Base-by-base conservation (phyloP, 1,140 invertebrate genomes). In the Tetragnatha versicolor region DNA sequence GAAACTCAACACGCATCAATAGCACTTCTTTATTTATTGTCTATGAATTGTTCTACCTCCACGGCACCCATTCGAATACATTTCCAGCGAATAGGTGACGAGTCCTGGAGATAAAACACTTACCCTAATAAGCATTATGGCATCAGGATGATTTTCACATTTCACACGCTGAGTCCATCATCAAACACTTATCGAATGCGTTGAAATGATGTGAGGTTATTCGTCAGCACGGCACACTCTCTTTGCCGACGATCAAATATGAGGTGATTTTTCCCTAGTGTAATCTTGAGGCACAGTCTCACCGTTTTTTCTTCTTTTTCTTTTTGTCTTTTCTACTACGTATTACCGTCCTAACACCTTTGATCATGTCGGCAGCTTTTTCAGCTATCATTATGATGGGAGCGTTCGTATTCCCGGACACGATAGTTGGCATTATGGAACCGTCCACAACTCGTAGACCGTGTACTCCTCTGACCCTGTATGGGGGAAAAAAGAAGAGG, bases 311-410 rank as follows among this genome's bases (percentile, higher is more conserved):
- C 37, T 73, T 47, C 49, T 33, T 63, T 42, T 31, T 60, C 37
- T 78, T 69, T 49, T 55, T 73, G 37, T 45, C 33, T 14, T 69
- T 42, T 45, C 58, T 65, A 27, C 65, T 20, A 27, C 33, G 22
- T 12, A 78, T 68, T 2, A 78, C 76, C 27, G 76, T 68, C 63
- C 61, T 87, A 82, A 29, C 85, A 87, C 85, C 85, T 82, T 93
- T 93, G 69, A 95, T 92, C 82, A 95, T 85, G 86, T 95, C 93
- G 0, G 93, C 89, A 1, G 91, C 93, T 84, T 95, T 97, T 83
- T 97, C 95, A 0, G 88, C 93, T 35, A 95, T 93, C 93, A 94
- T 94, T 49, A 95, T 93, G 7, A 90, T 88, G 0, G 93, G 91
- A 10, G 93, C 93, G 83, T 93, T 92, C 1, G 93, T 93, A 82